Percentiles rank a stretch among this genome's conserved stretches.
Conservation (phyloP, 2,113 vertebrate species). For the Ceratotherium simum region DNA sequence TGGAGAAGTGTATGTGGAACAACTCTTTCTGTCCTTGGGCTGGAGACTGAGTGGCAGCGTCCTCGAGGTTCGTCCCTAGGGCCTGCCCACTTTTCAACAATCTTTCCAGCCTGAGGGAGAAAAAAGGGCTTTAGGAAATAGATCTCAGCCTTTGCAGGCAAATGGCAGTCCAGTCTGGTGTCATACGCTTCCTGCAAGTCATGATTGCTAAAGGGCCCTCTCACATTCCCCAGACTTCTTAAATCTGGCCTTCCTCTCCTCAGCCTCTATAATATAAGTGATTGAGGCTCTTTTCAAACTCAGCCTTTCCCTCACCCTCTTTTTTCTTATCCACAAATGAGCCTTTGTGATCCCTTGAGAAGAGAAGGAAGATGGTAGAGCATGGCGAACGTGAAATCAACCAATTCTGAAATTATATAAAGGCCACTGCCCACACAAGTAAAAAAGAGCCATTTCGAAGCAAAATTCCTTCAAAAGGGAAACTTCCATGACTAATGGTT, state of each 20-base stretch:
- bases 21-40: neutral
- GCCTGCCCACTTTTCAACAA: neutral
- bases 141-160: neutral
- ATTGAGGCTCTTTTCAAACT: constrained; percentile 10
- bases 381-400: neutral
- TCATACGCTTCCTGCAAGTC: neutral
- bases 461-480: constrained; percentile 2
- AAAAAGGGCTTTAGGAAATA: neutral
- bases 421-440: neutral
- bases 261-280: neutral
- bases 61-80: neutral
- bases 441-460: neutral
- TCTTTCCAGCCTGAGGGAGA: neutral
- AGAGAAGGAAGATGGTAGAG: neutral
- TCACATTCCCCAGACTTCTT: neutral
- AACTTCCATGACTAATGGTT: neutral
- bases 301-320: neutral
- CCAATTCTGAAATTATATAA: neutral
- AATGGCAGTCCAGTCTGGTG: neutral
- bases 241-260: constrained; percentile 10
- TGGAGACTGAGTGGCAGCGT: neutral
- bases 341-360: neutral
- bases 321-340: constrained; percentile 39
- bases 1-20: neutral
- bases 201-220: neutral